Evolutionary conservation across 2,113 vertebrate species (phyloP).

Genomic region (Zingel zingel): DNA sequence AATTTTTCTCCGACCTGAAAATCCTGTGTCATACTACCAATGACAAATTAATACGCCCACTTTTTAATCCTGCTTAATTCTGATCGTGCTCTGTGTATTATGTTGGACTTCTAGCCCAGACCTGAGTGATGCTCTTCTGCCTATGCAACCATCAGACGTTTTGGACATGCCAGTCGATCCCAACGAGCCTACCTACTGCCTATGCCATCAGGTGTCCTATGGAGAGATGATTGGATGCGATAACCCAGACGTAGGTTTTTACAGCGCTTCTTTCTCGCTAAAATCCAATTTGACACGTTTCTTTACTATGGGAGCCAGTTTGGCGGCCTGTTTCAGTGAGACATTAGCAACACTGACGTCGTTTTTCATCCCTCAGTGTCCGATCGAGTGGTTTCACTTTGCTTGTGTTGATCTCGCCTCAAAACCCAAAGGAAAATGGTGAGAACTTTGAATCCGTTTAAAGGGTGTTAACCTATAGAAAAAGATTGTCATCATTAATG

Average conservation of each 20-base stretch:
- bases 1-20: not conserved
- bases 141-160: conserved; percentile 96
- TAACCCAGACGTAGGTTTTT: conserved; percentile 92
- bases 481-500: not conserved
- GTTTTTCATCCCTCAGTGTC: conserved; percentile 86
- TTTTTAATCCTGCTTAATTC: not conserved
- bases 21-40: not conserved
- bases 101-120: conserved; percentile 84
- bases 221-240: conserved; percentile 99
- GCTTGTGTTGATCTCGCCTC: conserved; percentile 97
- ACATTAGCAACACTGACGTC: not conserved
- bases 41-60: not conserved
- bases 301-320: not conserved
- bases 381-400: conserved; percentile 99
- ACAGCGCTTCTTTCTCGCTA: not conserved
- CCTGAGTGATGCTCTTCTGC: conserved; percentile 90
- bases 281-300: not conserved
- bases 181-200: conserved; percentile 97
- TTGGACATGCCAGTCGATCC: conserved; percentile 99
- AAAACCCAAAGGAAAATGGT: conserved; percentile 99
- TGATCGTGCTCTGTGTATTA: not conserved
- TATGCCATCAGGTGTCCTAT: conserved; percentile 98
- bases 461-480: not conserved
- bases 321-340: not conserved
- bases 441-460: conserved; percentile 52